A percentile compares a stretch with the other conserved stretches of the same genome.
Evolutionary conservation across 1,140 invertebrate species (phyloP).

Genomic region (Euborellia annulipes): DNA sequence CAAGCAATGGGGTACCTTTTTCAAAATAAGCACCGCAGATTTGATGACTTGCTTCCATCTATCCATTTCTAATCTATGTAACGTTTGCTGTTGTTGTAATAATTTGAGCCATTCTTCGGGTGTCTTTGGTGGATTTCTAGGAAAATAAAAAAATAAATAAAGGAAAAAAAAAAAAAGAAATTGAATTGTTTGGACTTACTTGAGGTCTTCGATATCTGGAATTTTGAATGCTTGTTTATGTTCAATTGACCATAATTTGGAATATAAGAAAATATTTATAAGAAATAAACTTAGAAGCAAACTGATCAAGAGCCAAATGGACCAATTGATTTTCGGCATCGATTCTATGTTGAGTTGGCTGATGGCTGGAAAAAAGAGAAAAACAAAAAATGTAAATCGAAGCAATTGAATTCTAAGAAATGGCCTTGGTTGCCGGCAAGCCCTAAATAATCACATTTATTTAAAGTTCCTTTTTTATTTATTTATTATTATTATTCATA

Average conservation of each 20-base stretch:
- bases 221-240: slow-evolving; percentile 9
- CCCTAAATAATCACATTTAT: too few species aligned
- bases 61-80: slow-evolving; percentile 56
- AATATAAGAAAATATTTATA: slow-evolving; percentile 63
- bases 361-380: neutral
- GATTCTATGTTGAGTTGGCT: neutral
- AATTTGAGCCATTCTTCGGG: slow-evolving; percentile 61
- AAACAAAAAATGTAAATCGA: too few species aligned
- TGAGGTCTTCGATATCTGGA: neutral
- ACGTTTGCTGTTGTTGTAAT: slow-evolving; percentile 53
- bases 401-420: too few species aligned
- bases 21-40: slow-evolving; percentile 40
- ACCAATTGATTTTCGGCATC: too few species aligned
- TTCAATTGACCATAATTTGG: slow-evolving; percentile 55
- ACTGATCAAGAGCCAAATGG: slow-evolving; percentile 30
- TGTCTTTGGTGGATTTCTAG: slow-evolving; percentile 40
- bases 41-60: slow-evolving; percentile 60
- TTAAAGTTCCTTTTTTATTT: too few species aligned
- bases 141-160: slow-evolving; percentile 12
- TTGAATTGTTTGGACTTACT: neutral
- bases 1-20: too few species aligned
- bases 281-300: slow-evolving; percentile 47
- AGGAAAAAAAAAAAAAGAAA: too few species aligned
- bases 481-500: too few species aligned
- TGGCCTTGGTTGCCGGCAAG: too few species aligned